These are phyloP conservation scores for Ophiodon elongatus DNA, from an alignment of 2,113 vertebrate genomes.

Conservation along the genomic window DNA sequence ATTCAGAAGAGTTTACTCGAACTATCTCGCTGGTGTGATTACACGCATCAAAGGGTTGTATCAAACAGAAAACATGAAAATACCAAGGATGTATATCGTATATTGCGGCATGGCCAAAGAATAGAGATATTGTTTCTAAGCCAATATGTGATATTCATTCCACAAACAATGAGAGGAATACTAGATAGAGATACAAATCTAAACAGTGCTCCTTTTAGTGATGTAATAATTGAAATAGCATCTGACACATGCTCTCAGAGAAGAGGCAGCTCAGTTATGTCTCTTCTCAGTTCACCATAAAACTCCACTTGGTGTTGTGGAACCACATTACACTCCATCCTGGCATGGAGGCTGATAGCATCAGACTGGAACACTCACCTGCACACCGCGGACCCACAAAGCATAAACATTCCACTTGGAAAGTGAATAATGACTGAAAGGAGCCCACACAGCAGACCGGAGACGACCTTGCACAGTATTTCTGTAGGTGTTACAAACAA, in stretches of 20 bases:
- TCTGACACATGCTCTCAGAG: constrained; percentile 3
- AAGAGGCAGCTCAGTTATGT: constrained; percentile 33
- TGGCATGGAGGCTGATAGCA: neutral
- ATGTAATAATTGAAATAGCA: constrained; percentile 1
- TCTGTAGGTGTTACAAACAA: constrained; percentile 42
- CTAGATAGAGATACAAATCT: neutral
- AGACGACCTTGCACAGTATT: constrained; percentile 22
- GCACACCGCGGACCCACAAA: constrained; percentile 49
- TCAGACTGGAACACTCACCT: constrained; percentile 48
- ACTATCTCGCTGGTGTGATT: too few relatives aligned
- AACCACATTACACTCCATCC: neutral
- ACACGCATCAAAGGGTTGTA: too few relatives aligned
- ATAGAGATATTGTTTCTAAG: too few relatives aligned
- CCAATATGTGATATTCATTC: neutral
- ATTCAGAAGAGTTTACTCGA: too few relatives aligned
- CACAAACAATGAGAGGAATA: neutral
- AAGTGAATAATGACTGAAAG: constrained; percentile 71
- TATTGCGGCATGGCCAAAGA: too few relatives aligned
- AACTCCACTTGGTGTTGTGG: constrained; percentile 5
- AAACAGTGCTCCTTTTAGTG: neutral
- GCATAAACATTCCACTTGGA: constrained; percentile 67
- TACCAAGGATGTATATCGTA: too few relatives aligned
- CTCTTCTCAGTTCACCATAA: constrained; percentile 40
- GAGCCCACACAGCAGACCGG: constrained; percentile 57
- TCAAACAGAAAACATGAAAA: too few relatives aligned